Conservation (phyloP, 1,140 invertebrate genomes). For the Mesaphorura yosii region DNA sequence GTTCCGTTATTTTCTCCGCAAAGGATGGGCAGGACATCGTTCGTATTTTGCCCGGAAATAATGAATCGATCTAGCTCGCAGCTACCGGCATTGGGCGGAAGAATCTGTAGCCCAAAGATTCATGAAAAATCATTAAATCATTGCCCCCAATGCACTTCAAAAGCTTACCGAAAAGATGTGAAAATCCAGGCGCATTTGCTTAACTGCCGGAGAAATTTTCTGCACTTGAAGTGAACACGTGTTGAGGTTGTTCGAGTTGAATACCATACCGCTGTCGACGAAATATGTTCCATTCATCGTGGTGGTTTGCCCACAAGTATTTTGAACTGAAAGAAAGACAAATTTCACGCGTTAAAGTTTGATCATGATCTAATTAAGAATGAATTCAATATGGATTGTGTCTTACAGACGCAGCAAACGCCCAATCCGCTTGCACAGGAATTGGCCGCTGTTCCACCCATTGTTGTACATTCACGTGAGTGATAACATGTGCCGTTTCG, state of each 20-base stretch:
- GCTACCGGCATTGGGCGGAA: constrained; percentile 50
- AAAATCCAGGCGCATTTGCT: constrained; percentile 57
- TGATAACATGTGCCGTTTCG: constrained; percentile 56
- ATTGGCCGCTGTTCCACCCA: constrained; percentile 50
- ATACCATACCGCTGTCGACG: constrained; percentile 57
- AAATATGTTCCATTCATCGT: constrained; percentile 72
- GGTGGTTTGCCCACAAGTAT: constrained; percentile 52
- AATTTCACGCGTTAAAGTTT: neutral
- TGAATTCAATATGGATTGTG: neutral
- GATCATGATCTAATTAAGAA: too few relatives aligned
- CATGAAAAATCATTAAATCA: constrained; percentile 6
- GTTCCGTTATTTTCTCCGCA: constrained; percentile 64
- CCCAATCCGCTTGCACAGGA: constrained; percentile 60
- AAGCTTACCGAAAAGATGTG: constrained; percentile 50
- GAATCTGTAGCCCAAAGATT: constrained; percentile 42
- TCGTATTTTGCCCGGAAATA: constrained; percentile 54
- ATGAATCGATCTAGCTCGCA: constrained; percentile 56
- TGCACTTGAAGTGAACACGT: constrained; percentile 50
- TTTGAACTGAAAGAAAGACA: constrained; percentile 45
- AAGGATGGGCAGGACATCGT: constrained; percentile 52
- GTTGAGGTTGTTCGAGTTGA: constrained; percentile 36
- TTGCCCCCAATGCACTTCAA: neutral
- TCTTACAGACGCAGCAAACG: constrained; percentile 61
- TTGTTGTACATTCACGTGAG: constrained; percentile 43
- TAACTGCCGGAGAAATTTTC: constrained; percentile 46